Evolutionary conservation across 2,797 vertebrate genomes (phyloP), one percentile per base, ranked within the genome.

Genomic region (Allobates femoralis): DNA sequence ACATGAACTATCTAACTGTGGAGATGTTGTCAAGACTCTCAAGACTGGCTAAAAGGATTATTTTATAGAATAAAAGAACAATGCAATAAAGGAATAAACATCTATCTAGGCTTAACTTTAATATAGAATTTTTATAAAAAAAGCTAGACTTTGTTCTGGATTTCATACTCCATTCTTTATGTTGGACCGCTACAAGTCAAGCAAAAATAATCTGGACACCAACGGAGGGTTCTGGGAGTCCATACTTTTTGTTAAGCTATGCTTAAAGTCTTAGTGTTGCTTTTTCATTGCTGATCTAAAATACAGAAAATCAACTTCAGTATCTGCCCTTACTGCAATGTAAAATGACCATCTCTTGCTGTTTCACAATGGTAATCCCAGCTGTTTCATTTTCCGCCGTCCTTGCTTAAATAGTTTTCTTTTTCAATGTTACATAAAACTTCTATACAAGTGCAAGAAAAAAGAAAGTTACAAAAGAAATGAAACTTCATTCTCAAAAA

Each of bases 191-290:
- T 34, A 80, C 46, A 81, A 81, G n/a, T 53, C 74, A n/a, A 30
- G 32, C 55, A 78, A 58, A 81, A 86, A 74, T 62, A 56, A 69
- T 74, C 32, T n/a, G 21, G 60, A 41, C 66, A 86, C 78, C 78
- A 46, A 62, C 19, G 77, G 75, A 81, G 26, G 62, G 32, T n/a
- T 73, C 51, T 75, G 26, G 14, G 58, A 51, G 37, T 62, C 66
- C 4, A 46, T 21, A 19, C 67, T 81, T 32, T 80, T 81, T 74
- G 30, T 55, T 23, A 21, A 64, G 66, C 37, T 86, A 58, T 86
- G 55, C 32, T 81, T 75, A 81, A 73, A 80, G 53, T 41, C n/a
- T 55, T 50, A 23, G 28, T 51, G 34, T 34, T 80, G 37, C 53
- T 37, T 76, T 37, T 86, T 82, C 46, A 58, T 69, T 46, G 30